These are phyloP conservation scores for Australoheros scitulus DNA, from an alignment of 2,113 vertebrate genomes.

Conservation along the genomic window DNA sequence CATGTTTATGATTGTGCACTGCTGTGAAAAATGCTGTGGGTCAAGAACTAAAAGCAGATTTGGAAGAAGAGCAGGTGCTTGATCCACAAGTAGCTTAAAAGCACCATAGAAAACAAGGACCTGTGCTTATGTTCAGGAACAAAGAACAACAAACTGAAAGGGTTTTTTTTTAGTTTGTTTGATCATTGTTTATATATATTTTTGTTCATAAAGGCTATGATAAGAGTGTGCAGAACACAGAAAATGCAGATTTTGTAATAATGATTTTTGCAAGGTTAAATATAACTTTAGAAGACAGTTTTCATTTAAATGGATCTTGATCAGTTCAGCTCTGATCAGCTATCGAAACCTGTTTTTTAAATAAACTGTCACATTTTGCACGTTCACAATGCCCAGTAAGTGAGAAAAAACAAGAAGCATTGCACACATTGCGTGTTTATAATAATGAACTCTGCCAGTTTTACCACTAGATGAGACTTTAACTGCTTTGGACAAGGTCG, in stretches of 20 bases:
- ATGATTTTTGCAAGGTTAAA: background rate
- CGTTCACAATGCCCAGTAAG: background rate
- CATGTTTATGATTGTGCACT: constrained; percentile 11
- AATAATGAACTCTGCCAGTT: constrained; percentile 56
- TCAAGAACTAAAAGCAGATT: constrained; percentile 30
- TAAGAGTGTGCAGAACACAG: background rate
- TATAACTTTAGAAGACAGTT: constrained; percentile 2
- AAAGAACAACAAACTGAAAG: background rate
- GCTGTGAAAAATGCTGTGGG: constrained; percentile 1
- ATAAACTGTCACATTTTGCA: background rate
- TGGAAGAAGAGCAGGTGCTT: constrained; percentile 21
- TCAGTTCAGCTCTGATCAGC: background rate
- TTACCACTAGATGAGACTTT: constrained; percentile 54
- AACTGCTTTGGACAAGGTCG: constrained; percentile 68
- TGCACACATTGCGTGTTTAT: constrained; percentile 18
- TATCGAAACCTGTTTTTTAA: background rate
- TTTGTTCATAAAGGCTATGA: background rate
- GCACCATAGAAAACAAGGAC: background rate
- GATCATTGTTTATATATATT: background rate
- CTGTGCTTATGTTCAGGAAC: constrained; percentile 1
- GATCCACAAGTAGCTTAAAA: constrained; percentile 22
- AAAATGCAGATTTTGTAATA: background rate
- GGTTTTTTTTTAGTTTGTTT: background rate
- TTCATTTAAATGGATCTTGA: background rate
- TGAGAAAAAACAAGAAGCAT: background rate